Evolutionary conservation across 2,888 invertebrate species (phyloP).

Genomic region (Epistrophe grossulariae): DNA sequence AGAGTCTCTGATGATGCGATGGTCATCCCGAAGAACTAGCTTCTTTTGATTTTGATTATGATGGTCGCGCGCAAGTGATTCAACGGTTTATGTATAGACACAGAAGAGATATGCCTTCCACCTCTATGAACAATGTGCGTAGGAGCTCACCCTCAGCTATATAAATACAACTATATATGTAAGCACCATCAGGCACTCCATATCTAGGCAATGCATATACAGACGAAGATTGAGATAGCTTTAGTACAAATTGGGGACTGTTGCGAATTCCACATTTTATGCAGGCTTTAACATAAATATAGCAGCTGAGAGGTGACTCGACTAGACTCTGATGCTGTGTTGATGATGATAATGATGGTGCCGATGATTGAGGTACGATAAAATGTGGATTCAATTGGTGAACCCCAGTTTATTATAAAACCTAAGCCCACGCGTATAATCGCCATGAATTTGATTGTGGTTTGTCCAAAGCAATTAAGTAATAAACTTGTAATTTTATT

Average conservation of each 20-base stretch:
- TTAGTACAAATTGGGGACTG: conserved; percentile 48
- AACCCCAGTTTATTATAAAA: conserved; percentile 2
- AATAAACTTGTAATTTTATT: conserved; percentile 72
- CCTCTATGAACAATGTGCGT: conserved; percentile 64
- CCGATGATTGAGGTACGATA: conserved; percentile 65
- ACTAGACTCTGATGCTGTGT: background rate
- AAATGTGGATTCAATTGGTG: conserved; percentile 54
- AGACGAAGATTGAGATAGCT: conserved; percentile 62
- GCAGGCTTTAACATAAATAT: conserved; percentile 8
- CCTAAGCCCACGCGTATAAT: conserved; percentile 59
- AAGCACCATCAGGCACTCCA: background rate
- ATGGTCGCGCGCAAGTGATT: conserved; percentile 56
- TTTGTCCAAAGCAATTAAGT: conserved; percentile 68
- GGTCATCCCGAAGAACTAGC: conserved; percentile 39
- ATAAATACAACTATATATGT: too few species aligned
- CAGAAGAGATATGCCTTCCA: conserved; percentile 50
- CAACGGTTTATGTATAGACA: conserved; percentile 33
- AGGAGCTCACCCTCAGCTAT: conserved; percentile 54
- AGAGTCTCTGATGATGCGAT: background rate
- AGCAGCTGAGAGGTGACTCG: conserved; percentile 5
- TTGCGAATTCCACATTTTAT: conserved; percentile 59
- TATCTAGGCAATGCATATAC: conserved; percentile 14
- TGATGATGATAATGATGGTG: conserved; percentile 45
- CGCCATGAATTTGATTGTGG: conserved; percentile 56
- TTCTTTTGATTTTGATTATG: conserved; percentile 59